Percentiles rank a stretch among this genome's conserved stretches.
phyloP scores from a whole-genome alignment of 2,888 invertebrate genomes.

The Sceliomorpha sp. region DNA sequence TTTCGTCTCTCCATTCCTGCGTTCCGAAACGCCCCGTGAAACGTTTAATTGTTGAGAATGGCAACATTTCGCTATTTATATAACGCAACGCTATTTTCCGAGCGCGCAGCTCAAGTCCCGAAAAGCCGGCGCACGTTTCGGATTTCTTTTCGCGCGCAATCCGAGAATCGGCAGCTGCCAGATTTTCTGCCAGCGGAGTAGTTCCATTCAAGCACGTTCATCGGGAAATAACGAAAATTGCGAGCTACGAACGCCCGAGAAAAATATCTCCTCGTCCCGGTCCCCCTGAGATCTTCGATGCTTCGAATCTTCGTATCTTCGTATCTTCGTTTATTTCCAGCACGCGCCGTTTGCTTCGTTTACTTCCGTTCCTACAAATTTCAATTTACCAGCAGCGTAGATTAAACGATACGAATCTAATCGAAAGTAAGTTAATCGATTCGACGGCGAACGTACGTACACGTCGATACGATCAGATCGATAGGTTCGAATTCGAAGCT shows the following conservation, averaged over 20 bases:
- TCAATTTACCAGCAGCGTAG: too few species aligned
- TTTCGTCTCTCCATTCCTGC: conserved; percentile 1
- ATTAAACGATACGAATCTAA: too few species aligned
- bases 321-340: too few species aligned
- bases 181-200: conserved; percentile 23
- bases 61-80: conserved; percentile 49
- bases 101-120: conserved; percentile 45
- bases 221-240: conserved; percentile 40
- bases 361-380: too few species aligned
- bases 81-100: conserved; percentile 35
- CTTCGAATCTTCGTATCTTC: too few species aligned
- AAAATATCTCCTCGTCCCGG: too few species aligned
- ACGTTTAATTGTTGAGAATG: conserved; percentile 43
- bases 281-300: too few species aligned
- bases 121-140: conserved; percentile 33
- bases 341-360: too few species aligned
- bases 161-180: conserved; percentile 46
- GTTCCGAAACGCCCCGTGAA: conserved; percentile 21
- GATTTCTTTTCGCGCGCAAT: conserved; percentile 40
- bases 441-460: too few species aligned
- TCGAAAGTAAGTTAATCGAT: too few species aligned
- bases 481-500: conserved; percentile 50
- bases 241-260: too few species aligned
- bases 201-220: conserved; percentile 35
- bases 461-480: too few species aligned